Conservation (phyloP, 2,888 invertebrate genomes). For the Idaea biselata region DNA sequence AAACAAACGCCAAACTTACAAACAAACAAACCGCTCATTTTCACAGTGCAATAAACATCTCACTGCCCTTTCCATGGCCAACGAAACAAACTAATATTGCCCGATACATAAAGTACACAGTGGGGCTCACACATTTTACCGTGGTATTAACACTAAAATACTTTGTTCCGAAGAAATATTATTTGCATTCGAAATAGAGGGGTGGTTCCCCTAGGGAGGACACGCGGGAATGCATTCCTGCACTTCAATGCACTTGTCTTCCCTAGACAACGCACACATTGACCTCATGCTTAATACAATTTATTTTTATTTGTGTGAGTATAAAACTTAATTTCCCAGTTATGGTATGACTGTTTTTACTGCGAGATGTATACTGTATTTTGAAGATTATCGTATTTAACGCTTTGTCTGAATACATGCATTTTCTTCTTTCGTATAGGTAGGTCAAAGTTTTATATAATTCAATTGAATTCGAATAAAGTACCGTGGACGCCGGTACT, state of each 20-base stretch:
- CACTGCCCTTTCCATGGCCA: conserved; percentile 56
- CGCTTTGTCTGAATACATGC: background rate
- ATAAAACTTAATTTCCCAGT: background rate
- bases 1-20: conserved; percentile 5
- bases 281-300: conserved; percentile 5
- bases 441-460: too few relatives aligned
- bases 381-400: background rate
- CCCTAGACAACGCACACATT: conserved; percentile 32
- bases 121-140: conserved; percentile 63
- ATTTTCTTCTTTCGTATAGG: too few relatives aligned
- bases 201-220: conserved; percentile 41
- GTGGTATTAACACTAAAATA: conserved; percentile 73
- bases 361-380: background rate
- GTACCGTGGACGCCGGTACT: background rate
- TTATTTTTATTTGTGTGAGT: background rate
- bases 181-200: conserved; percentile 69
- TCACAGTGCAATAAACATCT: conserved; percentile 14
- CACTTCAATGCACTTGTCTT: conserved; percentile 58
- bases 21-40: conserved; percentile 10
- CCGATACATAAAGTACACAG: conserved; percentile 62
- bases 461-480: background rate
- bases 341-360: background rate
- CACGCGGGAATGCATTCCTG: conserved; percentile 62
- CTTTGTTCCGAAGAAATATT: conserved; percentile 74
- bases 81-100: conserved; percentile 69